Conservation (phyloP, 1,140 invertebrate genomes). For the Neodiprion virginianus region DNA sequence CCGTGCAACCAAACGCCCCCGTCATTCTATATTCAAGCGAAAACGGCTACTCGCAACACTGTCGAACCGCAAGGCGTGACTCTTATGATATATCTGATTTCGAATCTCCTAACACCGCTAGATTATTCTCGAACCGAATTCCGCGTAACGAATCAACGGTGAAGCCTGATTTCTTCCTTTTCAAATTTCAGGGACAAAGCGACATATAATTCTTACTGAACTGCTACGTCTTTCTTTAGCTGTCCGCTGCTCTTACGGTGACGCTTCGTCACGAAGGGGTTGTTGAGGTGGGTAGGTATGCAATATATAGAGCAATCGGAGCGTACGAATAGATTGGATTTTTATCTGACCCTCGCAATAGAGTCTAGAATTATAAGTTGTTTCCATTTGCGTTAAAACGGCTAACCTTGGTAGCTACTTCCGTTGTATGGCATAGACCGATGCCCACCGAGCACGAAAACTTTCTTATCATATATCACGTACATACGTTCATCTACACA, state of each 20-base stretch:
- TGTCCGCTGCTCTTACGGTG: neutral
- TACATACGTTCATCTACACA: too few species aligned
- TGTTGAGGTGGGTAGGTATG: neutral
- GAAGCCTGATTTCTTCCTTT: neutral
- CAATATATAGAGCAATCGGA: too few species aligned
- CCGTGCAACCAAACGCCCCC: neutral
- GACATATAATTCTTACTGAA: too few species aligned
- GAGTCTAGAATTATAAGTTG: slow-evolving; percentile 1
- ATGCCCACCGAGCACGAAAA: too few species aligned
- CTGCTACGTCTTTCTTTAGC: neutral
- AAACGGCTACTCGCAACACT: neutral
- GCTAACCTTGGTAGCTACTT: too few species aligned
- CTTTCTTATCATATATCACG: too few species aligned
- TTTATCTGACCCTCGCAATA: neutral
- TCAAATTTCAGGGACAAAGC: neutral
- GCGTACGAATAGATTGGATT: neutral
- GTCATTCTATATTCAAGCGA: neutral
- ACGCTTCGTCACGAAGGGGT: neutral
- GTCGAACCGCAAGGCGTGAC: too few species aligned
- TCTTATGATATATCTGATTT: too few species aligned
- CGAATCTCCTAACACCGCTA: too few species aligned
- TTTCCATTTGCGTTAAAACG: neutral
- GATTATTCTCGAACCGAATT: too few species aligned
- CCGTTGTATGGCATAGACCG: too few species aligned
- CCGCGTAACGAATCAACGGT: neutral